Conservation (phyloP, 2,797 vertebrate genomes). For the Coracias cyanogaster region DNA sequence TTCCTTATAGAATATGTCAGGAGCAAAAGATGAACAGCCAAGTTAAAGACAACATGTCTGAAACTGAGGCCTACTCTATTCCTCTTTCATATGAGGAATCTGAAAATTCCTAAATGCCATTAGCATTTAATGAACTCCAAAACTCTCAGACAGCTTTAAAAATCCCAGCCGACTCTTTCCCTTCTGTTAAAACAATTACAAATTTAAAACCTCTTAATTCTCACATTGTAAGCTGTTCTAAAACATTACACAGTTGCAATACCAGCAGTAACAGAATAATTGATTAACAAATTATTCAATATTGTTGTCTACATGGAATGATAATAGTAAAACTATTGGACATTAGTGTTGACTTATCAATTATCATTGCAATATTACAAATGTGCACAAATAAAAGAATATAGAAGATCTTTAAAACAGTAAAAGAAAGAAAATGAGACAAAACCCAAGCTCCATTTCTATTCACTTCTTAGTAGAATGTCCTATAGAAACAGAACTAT, state of each 20-base stretch:
- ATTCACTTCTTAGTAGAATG: not conserved
- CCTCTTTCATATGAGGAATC: not conserved
- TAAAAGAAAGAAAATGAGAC: not conserved
- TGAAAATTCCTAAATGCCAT: not conserved
- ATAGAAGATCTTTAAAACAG: not conserved
- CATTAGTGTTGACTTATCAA: not conserved
- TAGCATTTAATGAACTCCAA: not conserved
- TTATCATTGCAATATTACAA: not conserved
- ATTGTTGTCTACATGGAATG: not conserved
- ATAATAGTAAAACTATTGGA: not conserved
- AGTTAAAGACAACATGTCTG: not conserved
- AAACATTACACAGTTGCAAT: not conserved
- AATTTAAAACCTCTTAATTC: not conserved
- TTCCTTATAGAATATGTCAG: not conserved
- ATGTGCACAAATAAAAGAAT: not conserved
- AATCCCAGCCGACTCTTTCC: not conserved
- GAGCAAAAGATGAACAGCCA: not conserved
- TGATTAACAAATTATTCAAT: not conserved
- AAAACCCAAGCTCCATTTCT: not conserved
- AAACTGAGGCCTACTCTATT: not conserved
- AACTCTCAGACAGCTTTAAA: not conserved
- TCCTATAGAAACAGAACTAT: not conserved
- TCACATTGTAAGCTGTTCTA: not conserved
- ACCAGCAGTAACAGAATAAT: not conserved
- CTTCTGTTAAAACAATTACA: not conserved